These are phyloP conservation scores for Amblyraja radiata DNA, from an alignment of 2,797 vertebrate species.

Conservation along the genomic window DNA sequence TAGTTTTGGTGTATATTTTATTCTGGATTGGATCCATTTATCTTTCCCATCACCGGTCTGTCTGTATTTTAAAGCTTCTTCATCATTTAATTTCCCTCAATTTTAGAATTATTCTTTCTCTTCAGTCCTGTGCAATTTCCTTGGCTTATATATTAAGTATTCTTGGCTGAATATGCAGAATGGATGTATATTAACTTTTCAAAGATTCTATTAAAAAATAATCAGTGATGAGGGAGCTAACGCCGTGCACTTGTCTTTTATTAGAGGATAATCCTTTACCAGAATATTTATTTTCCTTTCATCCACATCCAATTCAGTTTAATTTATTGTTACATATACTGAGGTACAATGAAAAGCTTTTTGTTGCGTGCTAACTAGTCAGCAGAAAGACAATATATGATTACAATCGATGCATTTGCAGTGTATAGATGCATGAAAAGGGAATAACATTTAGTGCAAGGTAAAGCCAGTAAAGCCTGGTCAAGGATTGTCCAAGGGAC, in stretches of 20 bases:
- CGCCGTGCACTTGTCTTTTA: neutral
- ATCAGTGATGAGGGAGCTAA: neutral
- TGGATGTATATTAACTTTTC: neutral
- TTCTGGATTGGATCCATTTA: neutral
- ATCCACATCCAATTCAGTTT: neutral
- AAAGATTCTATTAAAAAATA: neutral
- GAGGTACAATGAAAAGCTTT: too few relatives aligned
- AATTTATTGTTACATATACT: too few relatives aligned
- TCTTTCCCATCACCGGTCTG: neutral
- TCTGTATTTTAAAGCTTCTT: neutral
- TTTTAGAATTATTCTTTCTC: neutral
- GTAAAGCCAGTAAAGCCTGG: too few relatives aligned
- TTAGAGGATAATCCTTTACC: neutral
- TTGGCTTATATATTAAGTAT: neutral
- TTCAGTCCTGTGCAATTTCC: neutral
- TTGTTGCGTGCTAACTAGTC: too few relatives aligned
- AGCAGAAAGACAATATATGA: too few relatives aligned
- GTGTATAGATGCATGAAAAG: too few relatives aligned
- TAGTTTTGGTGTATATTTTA: neutral
- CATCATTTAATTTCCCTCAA: neutral
- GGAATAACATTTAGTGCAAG: too few relatives aligned
- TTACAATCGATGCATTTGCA: too few relatives aligned
- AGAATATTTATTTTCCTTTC: neutral
- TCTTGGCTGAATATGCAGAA: neutral
- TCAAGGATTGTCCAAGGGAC: too few relatives aligned